These are phyloP conservation scores for Mythimna pallens DNA, from an alignment of 2,888 invertebrate genomes.

Conservation along the genomic window DNA sequence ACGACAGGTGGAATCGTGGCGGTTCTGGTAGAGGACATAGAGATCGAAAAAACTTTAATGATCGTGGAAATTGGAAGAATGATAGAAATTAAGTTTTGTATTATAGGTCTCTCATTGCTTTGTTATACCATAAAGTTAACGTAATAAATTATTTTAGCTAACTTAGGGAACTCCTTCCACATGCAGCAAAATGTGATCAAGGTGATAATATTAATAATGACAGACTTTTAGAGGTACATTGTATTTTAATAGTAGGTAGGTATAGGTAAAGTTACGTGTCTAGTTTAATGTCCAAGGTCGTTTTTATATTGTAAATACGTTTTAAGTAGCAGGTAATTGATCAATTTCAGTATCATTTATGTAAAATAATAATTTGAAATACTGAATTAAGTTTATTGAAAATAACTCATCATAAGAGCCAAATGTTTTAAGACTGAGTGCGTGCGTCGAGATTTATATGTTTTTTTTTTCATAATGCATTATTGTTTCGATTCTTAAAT, in stretches of 20 bases:
- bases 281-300: conserved; percentile 73
- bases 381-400: conserved; percentile 72
- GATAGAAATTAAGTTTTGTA: conserved; percentile 86
- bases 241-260: conserved; percentile 73
- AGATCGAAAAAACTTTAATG: conserved; percentile 87
- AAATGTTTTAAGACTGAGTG: conserved; percentile 90
- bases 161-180: conserved; percentile 80
- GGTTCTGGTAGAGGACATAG: conserved; percentile 86
- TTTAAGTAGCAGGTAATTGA: conserved; percentile 69
- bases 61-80: conserved; percentile 89
- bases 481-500: conserved; percentile 44
- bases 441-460: conserved; percentile 76
- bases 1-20: conserved; percentile 87
- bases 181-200: conserved; percentile 82
- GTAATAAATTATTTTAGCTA: conserved; percentile 76
- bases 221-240: conserved; percentile 76
- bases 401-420: conserved; percentile 88
- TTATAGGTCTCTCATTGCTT: conserved; percentile 55
- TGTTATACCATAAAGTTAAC: conserved; percentile 56
- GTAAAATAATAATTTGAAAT: conserved; percentile 64
- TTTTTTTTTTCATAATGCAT: conserved; percentile 63
- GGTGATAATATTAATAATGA: conserved; percentile 82
- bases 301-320: conserved; percentile 77
- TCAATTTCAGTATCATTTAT: conserved; percentile 70
- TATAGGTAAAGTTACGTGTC: conserved; percentile 70